Conservation (phyloP, 2,888 invertebrate genomes). For the Neuroscelio doddi region DNA sequence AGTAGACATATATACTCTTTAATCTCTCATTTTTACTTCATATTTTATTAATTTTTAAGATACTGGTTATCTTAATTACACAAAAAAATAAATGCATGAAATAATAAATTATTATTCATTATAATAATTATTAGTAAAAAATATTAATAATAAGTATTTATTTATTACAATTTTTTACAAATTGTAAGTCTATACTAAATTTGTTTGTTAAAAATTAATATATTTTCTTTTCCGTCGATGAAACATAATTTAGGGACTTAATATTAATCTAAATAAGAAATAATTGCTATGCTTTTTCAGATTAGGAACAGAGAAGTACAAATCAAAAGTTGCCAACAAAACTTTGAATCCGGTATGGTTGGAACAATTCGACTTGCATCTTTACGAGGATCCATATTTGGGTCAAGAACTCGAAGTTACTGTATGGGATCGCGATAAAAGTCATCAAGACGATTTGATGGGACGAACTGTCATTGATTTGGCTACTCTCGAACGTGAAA, state of each 20-base stretch:
- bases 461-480: conserved; percentile 90
- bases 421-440: conserved; percentile 90
- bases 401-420: conserved; percentile 93
- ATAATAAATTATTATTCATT: too few relatives aligned
- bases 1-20: too few relatives aligned
- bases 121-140: too few relatives aligned
- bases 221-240: too few relatives aligned
- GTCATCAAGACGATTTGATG: conserved; percentile 89
- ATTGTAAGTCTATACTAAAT: background rate
- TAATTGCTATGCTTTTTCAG: conserved; percentile 72
- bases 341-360: conserved; percentile 93
- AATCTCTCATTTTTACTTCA: too few relatives aligned
- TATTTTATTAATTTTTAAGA: too few relatives aligned
- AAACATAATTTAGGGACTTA: too few relatives aligned
- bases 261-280: too few relatives aligned
- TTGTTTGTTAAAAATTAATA: background rate
- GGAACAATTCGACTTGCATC: conserved; percentile 97
- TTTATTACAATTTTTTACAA: background rate
- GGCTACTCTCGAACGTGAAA: conserved; percentile 87
- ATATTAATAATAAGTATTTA: background rate
- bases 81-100: too few relatives aligned
- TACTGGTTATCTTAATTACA: too few relatives aligned
- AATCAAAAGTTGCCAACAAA: conserved; percentile 91
- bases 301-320: conserved; percentile 97
- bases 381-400: conserved; percentile 88